Evolutionary conservation across 1,140 invertebrate genomes (phyloP).

Genomic region (Leptopilina clavipes): DNA sequence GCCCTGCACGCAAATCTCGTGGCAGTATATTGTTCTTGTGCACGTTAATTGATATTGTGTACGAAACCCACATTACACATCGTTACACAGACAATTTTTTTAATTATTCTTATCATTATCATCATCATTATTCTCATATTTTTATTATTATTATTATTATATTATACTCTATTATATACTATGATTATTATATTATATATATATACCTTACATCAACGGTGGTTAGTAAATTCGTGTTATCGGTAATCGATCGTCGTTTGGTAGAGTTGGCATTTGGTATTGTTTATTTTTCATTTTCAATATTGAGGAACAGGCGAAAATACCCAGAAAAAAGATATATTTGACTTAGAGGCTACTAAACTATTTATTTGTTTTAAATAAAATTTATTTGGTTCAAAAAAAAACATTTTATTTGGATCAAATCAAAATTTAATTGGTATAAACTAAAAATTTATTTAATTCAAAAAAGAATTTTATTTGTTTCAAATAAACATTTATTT

Average conservation of each 20-base stretch:
- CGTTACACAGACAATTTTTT: slow-evolving; percentile 45
- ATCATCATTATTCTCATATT: slow-evolving; percentile 39
- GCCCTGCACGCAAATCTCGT: slow-evolving; percentile 74
- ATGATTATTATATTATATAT: slow-evolving; percentile 40
- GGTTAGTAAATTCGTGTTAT: slow-evolving; percentile 34
- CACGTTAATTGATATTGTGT: slow-evolving; percentile 76
- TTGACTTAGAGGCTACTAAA: no score
- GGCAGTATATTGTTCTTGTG: slow-evolving; percentile 75
- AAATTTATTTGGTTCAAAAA: no score
- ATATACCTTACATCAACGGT: slow-evolving; percentile 42
- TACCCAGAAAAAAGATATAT: no score
- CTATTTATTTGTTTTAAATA: no score
- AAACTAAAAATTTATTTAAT: no score
- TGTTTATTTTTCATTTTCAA: slow-evolving; percentile 7
- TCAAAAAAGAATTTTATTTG: no score
- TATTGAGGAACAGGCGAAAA: background rate
- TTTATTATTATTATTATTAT: slow-evolving; percentile 47
- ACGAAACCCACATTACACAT: slow-evolving; percentile 64
- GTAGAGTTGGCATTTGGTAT: background rate
- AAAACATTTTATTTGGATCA: no score
- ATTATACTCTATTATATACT: slow-evolving; percentile 38
- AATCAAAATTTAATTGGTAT: no score
- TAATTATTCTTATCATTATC: slow-evolving; percentile 49
- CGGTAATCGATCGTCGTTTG: slow-evolving; percentile 8
- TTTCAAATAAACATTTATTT: no score